phyloP scores from a whole-genome alignment of 2,888 invertebrate genomes.

The Erebia aethiops region DNA sequence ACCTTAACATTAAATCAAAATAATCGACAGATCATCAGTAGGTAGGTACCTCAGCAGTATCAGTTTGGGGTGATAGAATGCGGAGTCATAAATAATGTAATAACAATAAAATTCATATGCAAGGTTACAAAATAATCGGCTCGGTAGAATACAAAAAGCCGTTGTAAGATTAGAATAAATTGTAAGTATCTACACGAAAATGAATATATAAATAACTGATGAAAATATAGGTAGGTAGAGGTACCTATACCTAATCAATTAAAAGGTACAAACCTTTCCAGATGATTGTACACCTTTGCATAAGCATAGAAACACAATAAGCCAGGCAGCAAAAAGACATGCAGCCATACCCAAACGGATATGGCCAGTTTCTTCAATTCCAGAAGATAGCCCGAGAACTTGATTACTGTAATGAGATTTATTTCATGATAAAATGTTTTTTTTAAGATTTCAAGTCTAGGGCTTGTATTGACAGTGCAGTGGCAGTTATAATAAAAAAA shows the following conservation, averaged over 20 bases:
- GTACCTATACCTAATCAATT: background rate
- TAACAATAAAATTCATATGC: no score
- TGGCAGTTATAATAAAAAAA: no score
- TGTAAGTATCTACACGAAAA: background rate
- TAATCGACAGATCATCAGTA: no score
- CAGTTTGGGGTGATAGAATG: no score
- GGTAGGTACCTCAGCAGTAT: no score
- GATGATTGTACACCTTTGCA: conserved; percentile 92
- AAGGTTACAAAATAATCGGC: no score
- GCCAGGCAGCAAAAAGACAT: conserved; percentile 90
- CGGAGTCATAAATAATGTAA: no score
- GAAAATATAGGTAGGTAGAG: background rate
- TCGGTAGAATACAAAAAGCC: no score
- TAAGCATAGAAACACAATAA: conserved; percentile 89
- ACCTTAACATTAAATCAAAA: no score
- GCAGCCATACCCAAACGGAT: conserved; percentile 87
- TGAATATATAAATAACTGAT: background rate
- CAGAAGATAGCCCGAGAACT: conserved; percentile 87
- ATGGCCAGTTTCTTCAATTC: conserved; percentile 87
- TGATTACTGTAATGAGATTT: conserved; percentile 74
- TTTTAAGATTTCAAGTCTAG: background rate
- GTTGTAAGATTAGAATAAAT: background rate
- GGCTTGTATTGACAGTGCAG: no score
- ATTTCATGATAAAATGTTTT: background rate
- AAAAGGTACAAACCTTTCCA: conserved; percentile 82